Conservation (phyloP, 2,113 vertebrate species). For the Tyto alba region DNA sequence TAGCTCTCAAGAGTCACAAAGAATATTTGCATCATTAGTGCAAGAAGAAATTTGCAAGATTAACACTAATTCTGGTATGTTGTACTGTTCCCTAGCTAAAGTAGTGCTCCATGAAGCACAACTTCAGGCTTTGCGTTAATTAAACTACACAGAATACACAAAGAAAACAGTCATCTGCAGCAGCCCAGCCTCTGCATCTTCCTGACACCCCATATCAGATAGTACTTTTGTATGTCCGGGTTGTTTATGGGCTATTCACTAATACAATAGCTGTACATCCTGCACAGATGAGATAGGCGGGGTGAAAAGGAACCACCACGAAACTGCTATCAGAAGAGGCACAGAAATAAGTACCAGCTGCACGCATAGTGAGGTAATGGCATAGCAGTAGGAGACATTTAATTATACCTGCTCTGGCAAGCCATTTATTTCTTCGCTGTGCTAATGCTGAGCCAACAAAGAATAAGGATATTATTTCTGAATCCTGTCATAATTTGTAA, state of each 20-base stretch:
- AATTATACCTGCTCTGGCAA: neutral
- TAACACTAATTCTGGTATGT: neutral
- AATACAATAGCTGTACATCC: neutral
- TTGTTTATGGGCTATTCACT: neutral
- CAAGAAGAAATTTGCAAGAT: neutral
- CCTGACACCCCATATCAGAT: neutral
- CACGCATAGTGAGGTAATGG: neutral
- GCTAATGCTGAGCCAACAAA: neutral
- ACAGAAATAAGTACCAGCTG: neutral
- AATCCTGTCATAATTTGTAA: neutral
- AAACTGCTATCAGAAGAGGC: neutral
- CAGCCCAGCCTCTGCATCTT: neutral
- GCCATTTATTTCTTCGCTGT: neutral
- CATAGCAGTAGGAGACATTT: neutral
- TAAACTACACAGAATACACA: neutral
- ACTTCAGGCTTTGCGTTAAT: neutral
- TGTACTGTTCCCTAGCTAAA: neutral
- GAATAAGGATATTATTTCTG: neutral
- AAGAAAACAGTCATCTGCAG: neutral
- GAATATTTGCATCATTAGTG: neutral
- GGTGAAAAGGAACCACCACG: neutral
- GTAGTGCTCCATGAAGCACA: neutral
- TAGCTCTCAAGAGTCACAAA: neutral
- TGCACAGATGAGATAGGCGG: neutral
- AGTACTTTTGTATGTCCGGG: neutral